Evolutionary conservation across 2,113 vertebrate genomes (phyloP).

Genomic region (Ptilonorhynchus violaceus): DNA sequence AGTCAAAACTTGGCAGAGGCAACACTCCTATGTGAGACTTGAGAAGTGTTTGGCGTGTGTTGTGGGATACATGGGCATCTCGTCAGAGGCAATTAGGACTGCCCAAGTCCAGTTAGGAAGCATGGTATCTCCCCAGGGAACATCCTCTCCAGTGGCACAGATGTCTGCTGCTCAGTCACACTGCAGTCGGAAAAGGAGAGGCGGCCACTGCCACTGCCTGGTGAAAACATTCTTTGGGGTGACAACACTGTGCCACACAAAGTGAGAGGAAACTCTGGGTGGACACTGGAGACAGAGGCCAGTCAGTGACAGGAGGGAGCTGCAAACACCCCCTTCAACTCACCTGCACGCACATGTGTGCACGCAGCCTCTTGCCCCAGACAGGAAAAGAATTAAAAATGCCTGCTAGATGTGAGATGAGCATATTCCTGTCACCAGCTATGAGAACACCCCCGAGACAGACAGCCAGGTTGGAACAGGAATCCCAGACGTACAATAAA

Average conservation of each 20-base stretch:
- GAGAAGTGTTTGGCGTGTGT: neutral
- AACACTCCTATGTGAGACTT: neutral
- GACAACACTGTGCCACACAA: neutral
- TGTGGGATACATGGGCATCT: neutral
- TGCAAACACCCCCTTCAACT: neutral
- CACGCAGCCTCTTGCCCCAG: neutral
- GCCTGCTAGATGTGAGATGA: neutral
- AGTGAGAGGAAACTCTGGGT: neutral
- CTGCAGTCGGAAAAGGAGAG: accelerated
- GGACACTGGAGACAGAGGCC: neutral
- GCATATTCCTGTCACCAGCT: accelerated
- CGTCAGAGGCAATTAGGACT: neutral
- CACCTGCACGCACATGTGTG: accelerated
- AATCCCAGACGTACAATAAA: neutral
- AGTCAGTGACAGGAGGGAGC: neutral
- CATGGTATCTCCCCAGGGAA: neutral
- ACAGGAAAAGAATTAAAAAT: neutral
- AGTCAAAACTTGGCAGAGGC: neutral
- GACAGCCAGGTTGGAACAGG: neutral
- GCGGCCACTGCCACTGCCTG: neutral
- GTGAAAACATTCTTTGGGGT: neutral
- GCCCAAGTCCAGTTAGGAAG: neutral
- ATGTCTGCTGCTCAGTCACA: neutral
- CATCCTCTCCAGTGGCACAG: neutral
- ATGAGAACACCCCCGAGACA: neutral